A percentile compares a stretch with the other conserved stretches of the same genome.
Conservation (phyloP, 2,888 invertebrate genomes). For the Sesia bembeciformis region DNA sequence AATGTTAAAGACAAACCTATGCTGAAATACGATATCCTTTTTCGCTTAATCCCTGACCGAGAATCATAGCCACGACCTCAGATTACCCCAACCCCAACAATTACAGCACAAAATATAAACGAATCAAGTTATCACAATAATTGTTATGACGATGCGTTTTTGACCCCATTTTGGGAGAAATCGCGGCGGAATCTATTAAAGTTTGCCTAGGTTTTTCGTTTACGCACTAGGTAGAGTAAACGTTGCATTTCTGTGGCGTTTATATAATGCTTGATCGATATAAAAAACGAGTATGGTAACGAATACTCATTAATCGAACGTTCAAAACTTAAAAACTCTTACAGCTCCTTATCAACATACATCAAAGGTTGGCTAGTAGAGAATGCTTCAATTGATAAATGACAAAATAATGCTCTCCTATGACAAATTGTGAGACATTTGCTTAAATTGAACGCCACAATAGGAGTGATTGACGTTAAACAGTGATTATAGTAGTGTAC, state of each 20-base stretch:
- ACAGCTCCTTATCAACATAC: too few relatives aligned
- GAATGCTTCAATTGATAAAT: too few relatives aligned
- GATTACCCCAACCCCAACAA: constrained; percentile 1
- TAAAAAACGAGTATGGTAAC: too few relatives aligned
- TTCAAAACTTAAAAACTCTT: too few relatives aligned
- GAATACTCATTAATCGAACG: too few relatives aligned
- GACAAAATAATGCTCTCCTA: too few relatives aligned
- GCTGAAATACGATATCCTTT: neutral
- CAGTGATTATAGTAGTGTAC: too few relatives aligned
- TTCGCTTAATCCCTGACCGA: neutral
- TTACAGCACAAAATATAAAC: constrained; percentile 12
- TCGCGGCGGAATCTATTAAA: neutral
- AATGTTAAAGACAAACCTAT: too few relatives aligned
- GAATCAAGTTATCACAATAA: constrained; percentile 30
- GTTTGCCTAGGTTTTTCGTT: neutral
- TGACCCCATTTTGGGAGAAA: constrained; percentile 16
- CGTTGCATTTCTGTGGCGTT: neutral
- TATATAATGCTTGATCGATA: neutral
- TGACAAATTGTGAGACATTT: too few relatives aligned
- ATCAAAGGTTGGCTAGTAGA: too few relatives aligned
- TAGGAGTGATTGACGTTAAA: too few relatives aligned
- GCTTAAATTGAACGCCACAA: too few relatives aligned
- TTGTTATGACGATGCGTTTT: constrained; percentile 31
- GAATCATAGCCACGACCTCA: neutral
- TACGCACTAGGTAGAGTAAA: neutral